A percentile compares a stretch with the other conserved stretches of the same genome.
Evolutionary conservation across 2,113 vertebrate species (phyloP).

Genomic region (Salvelinus alpinus): DNA sequence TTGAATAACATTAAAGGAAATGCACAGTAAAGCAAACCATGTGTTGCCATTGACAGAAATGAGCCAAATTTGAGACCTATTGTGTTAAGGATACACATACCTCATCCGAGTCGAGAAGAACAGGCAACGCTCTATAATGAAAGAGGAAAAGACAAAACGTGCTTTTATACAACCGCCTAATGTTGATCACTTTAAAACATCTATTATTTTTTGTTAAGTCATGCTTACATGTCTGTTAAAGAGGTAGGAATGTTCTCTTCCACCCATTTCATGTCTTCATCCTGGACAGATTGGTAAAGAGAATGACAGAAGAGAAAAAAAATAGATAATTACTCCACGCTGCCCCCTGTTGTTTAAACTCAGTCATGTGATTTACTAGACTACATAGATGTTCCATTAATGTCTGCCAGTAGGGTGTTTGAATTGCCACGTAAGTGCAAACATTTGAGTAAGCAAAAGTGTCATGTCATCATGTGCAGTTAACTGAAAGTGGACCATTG

Average conservation of each 20-base stretch:
- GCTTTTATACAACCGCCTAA: not conserved
- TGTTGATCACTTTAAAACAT: not conserved
- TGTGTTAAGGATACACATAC: slow-evolving; percentile 52
- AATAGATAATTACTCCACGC: slow-evolving; percentile 28
- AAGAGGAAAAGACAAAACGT: slow-evolving; percentile 13
- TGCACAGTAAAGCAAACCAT: not conserved
- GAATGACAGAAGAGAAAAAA: not conserved
- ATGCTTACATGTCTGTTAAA: slow-evolving; percentile 77
- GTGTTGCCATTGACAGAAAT: not conserved
- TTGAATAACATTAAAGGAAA: not conserved
- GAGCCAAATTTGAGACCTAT: not conserved
- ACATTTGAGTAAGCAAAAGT: not conserved
- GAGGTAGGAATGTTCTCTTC: slow-evolving; percentile 82
- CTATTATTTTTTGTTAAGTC: not conserved
- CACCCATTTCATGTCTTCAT: slow-evolving; percentile 83
- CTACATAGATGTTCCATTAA: not conserved
- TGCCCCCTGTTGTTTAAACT: slow-evolving; percentile 55
- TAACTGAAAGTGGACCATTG: not conserved
- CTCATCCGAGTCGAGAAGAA: slow-evolving; percentile 82
- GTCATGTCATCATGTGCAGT: not conserved
- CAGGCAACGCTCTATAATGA: slow-evolving; percentile 73
- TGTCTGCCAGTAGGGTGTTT: not conserved
- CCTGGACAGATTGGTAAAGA: slow-evolving; percentile 55
- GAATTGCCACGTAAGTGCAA: not conserved
- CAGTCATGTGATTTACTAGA: not conserved